Evolutionary conservation across 2,113 vertebrate species (phyloP).

Genomic region (Oreotragus oreotragus): DNA sequence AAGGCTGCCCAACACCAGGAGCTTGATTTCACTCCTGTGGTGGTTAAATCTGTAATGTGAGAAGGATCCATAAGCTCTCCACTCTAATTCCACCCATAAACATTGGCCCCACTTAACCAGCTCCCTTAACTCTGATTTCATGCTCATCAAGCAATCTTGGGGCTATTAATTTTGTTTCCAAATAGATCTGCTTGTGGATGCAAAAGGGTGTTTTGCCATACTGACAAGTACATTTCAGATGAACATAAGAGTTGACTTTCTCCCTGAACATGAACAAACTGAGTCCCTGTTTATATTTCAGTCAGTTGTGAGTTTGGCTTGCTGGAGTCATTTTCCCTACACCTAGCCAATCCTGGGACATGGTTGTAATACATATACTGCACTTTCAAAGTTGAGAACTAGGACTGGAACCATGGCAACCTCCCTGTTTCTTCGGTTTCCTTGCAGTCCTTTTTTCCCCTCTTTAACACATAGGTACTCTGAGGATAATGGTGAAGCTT

Average conservation of each 20-base stretch:
- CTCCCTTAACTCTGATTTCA: not conserved
- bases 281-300: not conserved
- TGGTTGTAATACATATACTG: not conserved
- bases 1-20: not conserved
- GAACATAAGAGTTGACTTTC: not conserved
- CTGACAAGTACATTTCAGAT: not conserved
- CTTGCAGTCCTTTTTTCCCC: not conserved
- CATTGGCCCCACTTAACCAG: not conserved
- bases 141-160: not conserved
- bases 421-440: not conserved
- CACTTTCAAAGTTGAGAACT: not conserved
- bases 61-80: not conserved
- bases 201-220: not conserved
- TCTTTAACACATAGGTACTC: not conserved
- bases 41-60: not conserved
- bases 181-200: not conserved
- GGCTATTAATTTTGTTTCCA: not conserved
- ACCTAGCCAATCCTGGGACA: not conserved
- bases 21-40: not conserved
- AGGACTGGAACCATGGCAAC: not conserved
- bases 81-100: not conserved
- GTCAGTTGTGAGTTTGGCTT: constrained; percentile 3
- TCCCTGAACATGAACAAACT: not conserved
- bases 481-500: not conserved
- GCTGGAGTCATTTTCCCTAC: not conserved